Base-by-base conservation (phyloP, 2,797 vertebrate genomes). In the Gouania willdenowi region DNA sequence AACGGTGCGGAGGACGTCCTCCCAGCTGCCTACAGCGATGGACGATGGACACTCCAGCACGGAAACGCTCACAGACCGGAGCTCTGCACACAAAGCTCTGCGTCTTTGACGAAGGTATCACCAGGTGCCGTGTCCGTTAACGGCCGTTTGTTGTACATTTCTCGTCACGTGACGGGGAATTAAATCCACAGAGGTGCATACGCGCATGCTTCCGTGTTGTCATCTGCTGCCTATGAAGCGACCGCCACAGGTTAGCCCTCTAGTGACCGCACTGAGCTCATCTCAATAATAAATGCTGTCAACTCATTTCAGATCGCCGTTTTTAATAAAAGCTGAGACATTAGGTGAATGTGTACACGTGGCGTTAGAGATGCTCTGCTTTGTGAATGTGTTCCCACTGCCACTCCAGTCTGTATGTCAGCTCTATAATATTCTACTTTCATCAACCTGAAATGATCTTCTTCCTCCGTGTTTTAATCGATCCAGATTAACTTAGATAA, bases 371-470 rank as follows among this genome's bases (percentile, higher is more conserved):
- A 32, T 8, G 2, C 20, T 13, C 18, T 40, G 7, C 5, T 16
- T 2, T 57, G 24, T 41, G 35, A 65, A 61, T 34, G 27, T 46
- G 22, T 38, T 38, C 17, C 18, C 15, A n/a, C n/a, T 14, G 13
- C 13, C 13, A 38, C 44, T 45, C 34, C 59, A 36, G 24, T 16
- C 16, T 4, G 1, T 33, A 9, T 12, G 7, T 46, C 41, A n/a
- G 11, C 56, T 60, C 40, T 57, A 22, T 55, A 12, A 48, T 55
- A 24, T 61, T 62, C 71, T 12, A 41, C 41, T 64, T 55, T 39
- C 15, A 24, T 26, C 21, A 43, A 6, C 34, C 50, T 54, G 30
- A 60, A 35, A 49, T 16, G 45, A 66, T 41, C 13, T 20, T 52
- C 13, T 6, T 19, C 17, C 47, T 36, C 10, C 40, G 28, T 34